phyloP scores from a whole-genome alignment of 2,888 invertebrate genomes.

The Sycophila texana region DNA sequence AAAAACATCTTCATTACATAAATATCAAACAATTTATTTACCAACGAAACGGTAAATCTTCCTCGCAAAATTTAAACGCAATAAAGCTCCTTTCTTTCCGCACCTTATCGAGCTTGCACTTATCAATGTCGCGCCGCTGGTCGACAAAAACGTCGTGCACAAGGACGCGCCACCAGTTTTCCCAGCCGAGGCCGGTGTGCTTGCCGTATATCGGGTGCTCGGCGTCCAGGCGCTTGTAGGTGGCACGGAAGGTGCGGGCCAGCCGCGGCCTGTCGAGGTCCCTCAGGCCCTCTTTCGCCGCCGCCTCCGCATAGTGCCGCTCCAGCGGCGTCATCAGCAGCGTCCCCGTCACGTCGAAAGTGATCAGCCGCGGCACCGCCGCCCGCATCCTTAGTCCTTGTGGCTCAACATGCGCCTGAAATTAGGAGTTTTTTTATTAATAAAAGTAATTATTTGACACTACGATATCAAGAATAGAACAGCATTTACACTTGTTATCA shows the following conservation, averaged over 20 bases:
- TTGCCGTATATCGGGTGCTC: conserved; percentile 90
- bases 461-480: too few relatives aligned
- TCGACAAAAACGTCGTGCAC: conserved; percentile 82
- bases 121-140: conserved; percentile 72
- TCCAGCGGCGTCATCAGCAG: conserved; percentile 77
- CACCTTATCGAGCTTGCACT: conserved; percentile 68
- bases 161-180: conserved; percentile 88
- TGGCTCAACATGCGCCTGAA: too few relatives aligned
- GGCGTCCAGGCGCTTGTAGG: conserved; percentile 81
- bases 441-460: too few relatives aligned
- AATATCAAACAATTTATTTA: not conserved
- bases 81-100: not conserved
- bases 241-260: conserved; percentile 80
- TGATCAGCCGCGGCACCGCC: conserved; percentile 81
- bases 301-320: conserved; percentile 83
- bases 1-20: too few relatives aligned
- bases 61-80: too few relatives aligned
- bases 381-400: conserved; percentile 72
- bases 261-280: conserved; percentile 79
- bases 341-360: conserved; percentile 93
- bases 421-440: too few relatives aligned
- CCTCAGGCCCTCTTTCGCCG: conserved; percentile 82
- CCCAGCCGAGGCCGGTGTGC: conserved; percentile 82
- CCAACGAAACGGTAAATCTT: not conserved
- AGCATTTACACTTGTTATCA: too few relatives aligned